Base-by-base conservation (phyloP, 2,797 vertebrate species). In the Notoglanidium macrostoma region DNA sequence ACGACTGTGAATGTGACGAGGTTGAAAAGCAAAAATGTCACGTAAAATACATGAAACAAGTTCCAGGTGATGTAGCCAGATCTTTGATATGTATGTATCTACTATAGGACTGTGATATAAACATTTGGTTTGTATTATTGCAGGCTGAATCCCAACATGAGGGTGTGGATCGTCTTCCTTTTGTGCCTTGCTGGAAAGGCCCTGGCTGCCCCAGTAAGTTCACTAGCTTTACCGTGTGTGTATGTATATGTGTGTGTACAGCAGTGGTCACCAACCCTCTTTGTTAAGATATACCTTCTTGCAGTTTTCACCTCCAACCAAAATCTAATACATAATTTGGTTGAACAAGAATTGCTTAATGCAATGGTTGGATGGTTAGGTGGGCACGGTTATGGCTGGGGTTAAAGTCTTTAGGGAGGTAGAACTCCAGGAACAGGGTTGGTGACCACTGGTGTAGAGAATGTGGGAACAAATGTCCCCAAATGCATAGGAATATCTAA, bases 111-210 rank as follows among this genome's bases (percentile, higher is more conserved):
- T 65, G 26, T 29, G 15, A 29, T 49, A 2, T 81, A 49, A 44
- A 51, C 65, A 55, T 7, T 72, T 76, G 44, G 3, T 87, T 78
- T 88, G 0, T 91, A 74, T 86, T 78, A 88, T 51, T 85, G 2
- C 93, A 97, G 94, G 87, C 93, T 94, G 93, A 94, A 92, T 93
- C 94, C 94, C 93, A 98, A 94, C 94, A 99, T 99, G 98, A 98
- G 94, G 95, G 93, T 97, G 94, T 99, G 98, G 98, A 94, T 99
- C n/a, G 93, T 98, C 93, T 98, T 99, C 93, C 91, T 98, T 89
- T 92, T 99, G 88, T 99, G 97, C 96, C 96, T 99, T 94, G 97
- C 97, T 81, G 98, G 97, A 92, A 97, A 95, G 92, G 96, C 96
- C 92, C 91, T 98, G 94, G 96, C 98, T 90, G 96, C 96, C 57